Percentiles rank a stretch among this genome's conserved stretches.
These are phyloP conservation scores for Drosophila burlai DNA, from an alignment of 1,140 invertebrate species.

Conservation along the genomic window DNA sequence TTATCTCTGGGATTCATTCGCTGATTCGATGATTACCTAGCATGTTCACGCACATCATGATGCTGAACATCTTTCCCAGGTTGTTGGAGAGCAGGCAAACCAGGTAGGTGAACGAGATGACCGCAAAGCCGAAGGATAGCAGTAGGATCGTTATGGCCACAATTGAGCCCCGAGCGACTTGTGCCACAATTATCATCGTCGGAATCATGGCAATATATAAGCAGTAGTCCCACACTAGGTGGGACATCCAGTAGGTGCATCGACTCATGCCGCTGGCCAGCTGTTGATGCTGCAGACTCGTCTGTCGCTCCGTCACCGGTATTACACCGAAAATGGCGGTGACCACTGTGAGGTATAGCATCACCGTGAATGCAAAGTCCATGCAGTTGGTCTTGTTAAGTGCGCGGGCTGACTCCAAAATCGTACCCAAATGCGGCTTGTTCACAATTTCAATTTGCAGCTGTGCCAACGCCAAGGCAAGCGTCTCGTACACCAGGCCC, in stretches of 20 bases:
- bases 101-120: constrained; percentile 46
- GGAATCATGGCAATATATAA: constrained; percentile 10
- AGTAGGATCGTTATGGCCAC: not conserved
- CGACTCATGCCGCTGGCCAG: constrained; percentile 90
- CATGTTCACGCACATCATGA: constrained; percentile 35
- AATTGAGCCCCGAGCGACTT: fast-evolving
- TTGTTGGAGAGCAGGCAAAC: constrained; percentile 9
- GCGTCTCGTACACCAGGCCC: constrained; percentile 87
- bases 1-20: no score
- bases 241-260: constrained; percentile 89
- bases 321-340: constrained; percentile 90
- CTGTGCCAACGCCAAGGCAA: constrained; percentile 38
- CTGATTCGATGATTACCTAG: no score
- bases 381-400: constrained; percentile 86
- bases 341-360: constrained; percentile 70
- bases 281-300: constrained; percentile 86
- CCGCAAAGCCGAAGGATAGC: constrained; percentile 27
- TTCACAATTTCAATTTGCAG: constrained; percentile 41
- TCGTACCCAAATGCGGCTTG: constrained; percentile 11
- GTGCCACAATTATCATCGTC: constrained; percentile 76
- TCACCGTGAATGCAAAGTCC: constrained; percentile 87
- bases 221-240: constrained; percentile 88
- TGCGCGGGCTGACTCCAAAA: fast-evolving
- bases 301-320: constrained; percentile 87
- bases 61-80: constrained; percentile 2